Conservation (phyloP, 2,113 vertebrate species). For the Ibidorhyncha struthersii region DNA sequence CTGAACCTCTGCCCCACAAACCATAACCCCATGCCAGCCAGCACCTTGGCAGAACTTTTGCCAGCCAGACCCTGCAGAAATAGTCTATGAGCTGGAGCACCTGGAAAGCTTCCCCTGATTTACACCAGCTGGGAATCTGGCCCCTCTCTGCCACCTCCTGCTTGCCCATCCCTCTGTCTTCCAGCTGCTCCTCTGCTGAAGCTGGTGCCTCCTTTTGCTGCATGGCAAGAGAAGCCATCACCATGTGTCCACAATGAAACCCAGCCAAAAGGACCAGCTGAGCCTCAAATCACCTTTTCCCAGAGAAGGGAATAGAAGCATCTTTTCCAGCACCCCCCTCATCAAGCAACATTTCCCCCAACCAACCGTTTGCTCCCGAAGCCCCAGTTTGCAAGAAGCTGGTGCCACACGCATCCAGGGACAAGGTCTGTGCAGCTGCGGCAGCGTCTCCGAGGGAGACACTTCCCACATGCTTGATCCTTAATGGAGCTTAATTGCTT, state of each 20-base stretch:
- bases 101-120: background rate
- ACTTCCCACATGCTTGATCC: conserved; percentile 37
- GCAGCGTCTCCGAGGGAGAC: background rate
- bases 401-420: background rate
- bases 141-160: background rate
- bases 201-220: background rate
- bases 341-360: background rate
- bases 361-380: background rate
- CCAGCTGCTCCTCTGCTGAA: background rate
- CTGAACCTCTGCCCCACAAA: accelerated
- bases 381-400: background rate
- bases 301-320: background rate
- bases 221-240: background rate
- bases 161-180: background rate
- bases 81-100: background rate
- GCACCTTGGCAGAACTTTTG: background rate
- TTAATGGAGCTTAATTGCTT: conserved; percentile 64
- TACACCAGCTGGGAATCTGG: background rate
- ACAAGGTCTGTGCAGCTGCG: background rate
- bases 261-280: background rate
- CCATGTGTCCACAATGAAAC: background rate
- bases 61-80: background rate
- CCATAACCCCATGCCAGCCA: background rate
- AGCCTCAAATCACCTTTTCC: background rate
- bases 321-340: background rate